Evolutionary conservation across 2,113 vertebrate species (phyloP), one percentile per base, ranked within the genome.

Genomic region (Nansenia antarctica): DNA sequence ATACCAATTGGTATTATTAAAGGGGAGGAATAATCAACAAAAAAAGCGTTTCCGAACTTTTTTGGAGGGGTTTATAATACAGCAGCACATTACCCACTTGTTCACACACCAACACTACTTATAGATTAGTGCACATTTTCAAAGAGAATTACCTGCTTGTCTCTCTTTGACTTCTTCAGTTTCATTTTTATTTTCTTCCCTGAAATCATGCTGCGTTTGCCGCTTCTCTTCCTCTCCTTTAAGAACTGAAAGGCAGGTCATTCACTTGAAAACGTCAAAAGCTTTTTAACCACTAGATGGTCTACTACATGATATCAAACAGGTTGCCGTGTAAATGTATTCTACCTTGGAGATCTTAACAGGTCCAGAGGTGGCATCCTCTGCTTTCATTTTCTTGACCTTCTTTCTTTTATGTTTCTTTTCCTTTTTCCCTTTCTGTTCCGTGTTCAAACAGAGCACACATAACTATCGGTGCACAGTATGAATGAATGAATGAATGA

Each of bases 171-270:
- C 80, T 96, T 96, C 86, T 96, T 96, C 73, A 97, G 92, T 87
- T 94, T 96, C 95, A 98, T 95, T 82, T 96, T 97, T 45, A 96
- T 97, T 86, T 94, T 96, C 87, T 94, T 96, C 78, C 95, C 95
- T 31, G 94, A 95, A 85, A 98, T 95, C 95, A 95, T 95, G 80
- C 94, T 97, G 88, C 93, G 96, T 80, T 94, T 96, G 67, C 94
- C 90, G 69, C 82, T 94, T 70, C 93, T 96, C 89, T 94, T 94
- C 74, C 89, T 92, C 67, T 95, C 94, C 75, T 95, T 95, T 54
- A 98, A 90, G 82, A 93, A 96, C 95, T 97, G 77, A 64, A 81
- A 85, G 64, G 7, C 5, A 60, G n/a, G 20, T 34, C 9, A 11
- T 31, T 9, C n/a, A 60, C 9, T 20, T 34, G 8, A n/a, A 60